Base-by-base conservation (phyloP, 2,797 vertebrate genomes). In the Tenualosa ilisha region DNA sequence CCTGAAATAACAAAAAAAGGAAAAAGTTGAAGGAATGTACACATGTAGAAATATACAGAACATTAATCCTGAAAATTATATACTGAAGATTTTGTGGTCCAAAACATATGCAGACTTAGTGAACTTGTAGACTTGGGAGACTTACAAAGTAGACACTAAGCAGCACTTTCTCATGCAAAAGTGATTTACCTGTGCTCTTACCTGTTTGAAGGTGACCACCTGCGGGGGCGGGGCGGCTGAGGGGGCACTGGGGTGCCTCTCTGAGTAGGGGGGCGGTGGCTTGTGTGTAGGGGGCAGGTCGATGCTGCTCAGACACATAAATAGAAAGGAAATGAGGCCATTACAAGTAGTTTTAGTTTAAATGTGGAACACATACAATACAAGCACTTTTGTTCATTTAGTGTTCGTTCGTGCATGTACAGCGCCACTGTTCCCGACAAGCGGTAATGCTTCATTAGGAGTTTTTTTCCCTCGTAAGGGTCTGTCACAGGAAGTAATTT, bases 271-370 rank as follows among this genome's bases (percentile, higher is more conserved):
- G 89, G 94, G 94, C 43, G 95, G 95, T 0, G 95, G 95, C 86
- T 95, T 96, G 93, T 96, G 95, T 85, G 96, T 96, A 51, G 95
- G 95, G 88, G 96, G 96, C 90, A 96, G 95, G 89, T 96, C 96
- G 91, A 96, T 96, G 87, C 96, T 96, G 92, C 56, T 86, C 8
- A 90, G 86, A 85, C 26, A 2, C 12, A 26, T 83, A 17, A 63
- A 59, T 83, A 79, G 63, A 83, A 4, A 40, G 43, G 68, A 26
- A 40, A 75, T 75, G 37, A 75, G 68, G 68, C 40, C 68, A 75
- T 0, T 40, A 12, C 31, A 43, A 13, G 40, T 15, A 40, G 68
- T 75, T 43, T 40, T 3, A 75, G 63, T 68, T 68, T 6, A 68
- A 68, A 24, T 31, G 63, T 4, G 26, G 12, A 68, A 68, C 12